A percentile compares a stretch with the other conserved stretches of the same genome.
phyloP scores from a whole-genome alignment of 2,888 invertebrate genomes.

The Acutogordius australiensis region DNA sequence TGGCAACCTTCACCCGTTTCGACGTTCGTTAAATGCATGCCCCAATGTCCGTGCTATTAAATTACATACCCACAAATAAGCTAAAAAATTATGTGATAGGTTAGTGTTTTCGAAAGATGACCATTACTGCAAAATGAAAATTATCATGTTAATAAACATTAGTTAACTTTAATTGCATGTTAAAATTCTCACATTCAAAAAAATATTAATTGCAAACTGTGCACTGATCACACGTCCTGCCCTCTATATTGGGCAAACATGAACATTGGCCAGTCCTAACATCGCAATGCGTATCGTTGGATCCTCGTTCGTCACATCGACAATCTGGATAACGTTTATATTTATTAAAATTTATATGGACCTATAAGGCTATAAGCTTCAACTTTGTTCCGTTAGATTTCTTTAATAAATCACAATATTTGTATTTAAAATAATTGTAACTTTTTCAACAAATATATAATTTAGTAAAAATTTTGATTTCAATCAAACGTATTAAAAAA shows the following conservation, averaged over 20 bases:
- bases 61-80: no score
- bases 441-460: constrained; percentile 11
- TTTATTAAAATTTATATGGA: no score
- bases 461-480: background rate
- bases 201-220: constrained; percentile 14
- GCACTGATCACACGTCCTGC: constrained; percentile 24
- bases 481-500: no score
- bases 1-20: constrained; percentile 16
- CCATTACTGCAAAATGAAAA: no score
- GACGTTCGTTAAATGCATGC: background rate
- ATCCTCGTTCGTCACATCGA: constrained; percentile 19
- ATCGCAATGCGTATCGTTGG: constrained; percentile 21
- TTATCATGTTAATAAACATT: no score
- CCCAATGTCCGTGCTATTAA: background rate
- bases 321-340: constrained; percentile 17
- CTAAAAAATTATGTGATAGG: no score
- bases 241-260: constrained; percentile 23
- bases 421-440: no score
- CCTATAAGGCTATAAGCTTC: no score
- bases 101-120: no score
- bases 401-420: background rate
- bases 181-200: no score
- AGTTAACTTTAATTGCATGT: no score
- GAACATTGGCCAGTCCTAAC: constrained; percentile 23
- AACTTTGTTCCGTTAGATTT: no score